Conservation (phyloP, 2,888 invertebrate genomes). For the Catocala fraxini region DNA sequence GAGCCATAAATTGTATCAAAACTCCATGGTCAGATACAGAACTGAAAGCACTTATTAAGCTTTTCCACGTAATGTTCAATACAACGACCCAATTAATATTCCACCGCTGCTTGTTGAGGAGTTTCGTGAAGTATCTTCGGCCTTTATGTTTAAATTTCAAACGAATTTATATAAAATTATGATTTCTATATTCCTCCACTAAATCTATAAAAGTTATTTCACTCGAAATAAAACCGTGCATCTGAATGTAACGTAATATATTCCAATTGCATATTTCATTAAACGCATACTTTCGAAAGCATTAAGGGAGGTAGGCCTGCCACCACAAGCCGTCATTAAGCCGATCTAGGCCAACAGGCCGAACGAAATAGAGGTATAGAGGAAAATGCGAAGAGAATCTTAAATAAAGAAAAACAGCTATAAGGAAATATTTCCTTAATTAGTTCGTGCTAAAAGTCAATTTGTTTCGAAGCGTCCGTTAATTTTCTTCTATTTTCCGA, state of each 20-base stretch:
- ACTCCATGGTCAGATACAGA: no score
- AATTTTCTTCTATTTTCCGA: slow-evolving; percentile 14
- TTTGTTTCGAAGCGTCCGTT: slow-evolving; percentile 12
- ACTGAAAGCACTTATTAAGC: no score
- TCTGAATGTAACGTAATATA: slow-evolving; percentile 3
- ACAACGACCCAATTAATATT: no score
- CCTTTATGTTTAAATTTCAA: no score
- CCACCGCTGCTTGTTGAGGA: no score
- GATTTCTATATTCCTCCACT: no score
- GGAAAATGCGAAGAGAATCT: slow-evolving; percentile 18
- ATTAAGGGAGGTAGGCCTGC: slow-evolving; percentile 8
- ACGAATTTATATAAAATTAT: no score
- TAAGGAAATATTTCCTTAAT: slow-evolving; percentile 14
- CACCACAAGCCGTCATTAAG: slow-evolving; percentile 10
- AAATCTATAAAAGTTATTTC: background rate
- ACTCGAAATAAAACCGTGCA: background rate
- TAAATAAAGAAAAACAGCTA: slow-evolving; percentile 6
- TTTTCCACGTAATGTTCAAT: no score
- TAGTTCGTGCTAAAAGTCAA: slow-evolving; percentile 15
- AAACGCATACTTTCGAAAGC: slow-evolving; percentile 12
- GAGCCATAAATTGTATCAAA: no score
- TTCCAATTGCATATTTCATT: slow-evolving; percentile 13
- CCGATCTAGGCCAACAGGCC: slow-evolving; percentile 11
- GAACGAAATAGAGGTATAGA: slow-evolving; percentile 5
- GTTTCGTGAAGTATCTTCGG: no score